A percentile compares a stretch with the other conserved stretches of the same genome.
phyloP scores from a whole-genome alignment of 2,113 vertebrate species.

The Corythaeola cristata region DNA sequence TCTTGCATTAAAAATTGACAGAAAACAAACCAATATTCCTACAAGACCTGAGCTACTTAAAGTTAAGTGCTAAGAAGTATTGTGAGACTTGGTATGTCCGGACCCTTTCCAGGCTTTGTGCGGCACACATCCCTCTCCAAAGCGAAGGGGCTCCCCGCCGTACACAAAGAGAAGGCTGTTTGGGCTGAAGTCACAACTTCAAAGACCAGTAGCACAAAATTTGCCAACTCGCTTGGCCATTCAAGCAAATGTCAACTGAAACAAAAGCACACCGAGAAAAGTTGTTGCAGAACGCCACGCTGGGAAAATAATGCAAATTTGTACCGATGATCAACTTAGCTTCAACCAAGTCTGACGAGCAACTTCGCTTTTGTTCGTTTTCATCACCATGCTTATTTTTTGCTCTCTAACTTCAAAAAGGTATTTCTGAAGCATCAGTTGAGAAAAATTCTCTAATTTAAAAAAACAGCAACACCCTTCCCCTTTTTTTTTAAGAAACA shows the following conservation, averaged over 20 bases:
- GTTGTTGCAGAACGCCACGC: neutral
- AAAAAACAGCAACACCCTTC: neutral
- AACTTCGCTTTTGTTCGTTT: neutral
- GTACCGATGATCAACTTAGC: neutral
- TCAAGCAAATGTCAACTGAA: slow-evolving; percentile 47
- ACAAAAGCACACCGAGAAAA: slow-evolving; percentile 26
- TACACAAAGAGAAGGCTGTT: slow-evolving; percentile 41
- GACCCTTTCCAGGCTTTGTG: neutral
- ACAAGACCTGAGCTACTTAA: neutral
- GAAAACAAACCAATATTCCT: neutral
- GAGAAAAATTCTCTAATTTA: neutral
- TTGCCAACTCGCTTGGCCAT: slow-evolving; percentile 51
- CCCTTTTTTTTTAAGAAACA: neutral
- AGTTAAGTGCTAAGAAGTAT: neutral
- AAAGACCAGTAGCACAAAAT: slow-evolving; percentile 54
- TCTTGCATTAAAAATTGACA: neutral
- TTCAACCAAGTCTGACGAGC: neutral
- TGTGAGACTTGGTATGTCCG: neutral
- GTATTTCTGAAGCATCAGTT: neutral
- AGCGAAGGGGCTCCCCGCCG: neutral
- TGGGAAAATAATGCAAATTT: slow-evolving; percentile 36
- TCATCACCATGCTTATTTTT: neutral
- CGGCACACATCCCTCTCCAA: neutral
- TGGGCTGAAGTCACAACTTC: slow-evolving; percentile 56
- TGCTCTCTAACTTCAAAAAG: neutral